Evolutionary conservation across 2,888 invertebrate genomes (phyloP), one percentile per base, ranked within the genome.

Genomic region (Masnerella sp.): DNA sequence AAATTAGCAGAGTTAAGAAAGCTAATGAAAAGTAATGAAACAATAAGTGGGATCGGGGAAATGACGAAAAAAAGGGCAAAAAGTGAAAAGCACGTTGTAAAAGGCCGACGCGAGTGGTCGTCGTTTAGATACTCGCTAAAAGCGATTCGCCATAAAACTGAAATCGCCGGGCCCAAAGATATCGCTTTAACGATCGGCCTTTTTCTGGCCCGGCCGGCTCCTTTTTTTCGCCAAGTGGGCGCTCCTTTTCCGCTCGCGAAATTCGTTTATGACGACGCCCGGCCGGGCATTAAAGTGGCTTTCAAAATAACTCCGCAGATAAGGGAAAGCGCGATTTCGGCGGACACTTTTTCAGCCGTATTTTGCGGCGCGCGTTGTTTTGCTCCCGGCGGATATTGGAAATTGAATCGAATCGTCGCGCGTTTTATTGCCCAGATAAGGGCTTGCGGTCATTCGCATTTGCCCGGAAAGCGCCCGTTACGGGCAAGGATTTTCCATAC

Each of bases 111-210:
- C 78, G 77, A 79, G 80, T 79, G 82, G 81, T 82, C 80, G 81
- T 82, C 83, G 83, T 84, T 84, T 83, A 84, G 84, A 84, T 83
- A 84, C 81, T 83, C 81, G 83, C 84, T 84, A 83, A 84, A 84
- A 84, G 84, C 84, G 84, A 84, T 82, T 82, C 82, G 84, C 83
- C 82, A 83, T 84, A 84, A 84, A 84, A 81, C 81, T 79, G 83
- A 80, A 80, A 81, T 74, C 74, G 67, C 65, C 67, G 74, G 43
- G 49, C 74, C 49, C 59, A 62, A 76, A 77, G 83, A 84, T 83
- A 83, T 42, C 77, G 79, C 77, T 82, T 81, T 80, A 81, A 83
- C 80, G 83, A 81, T 78, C 65, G 65, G 54, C 69, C 52, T 34
- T 51, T 52, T 43, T 20, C 25, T 34, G 14, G 7, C 15, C 17